These are phyloP conservation scores for Catharus bicknelli DNA, from an alignment of 2,113 vertebrate genomes.

Conservation along the genomic window DNA sequence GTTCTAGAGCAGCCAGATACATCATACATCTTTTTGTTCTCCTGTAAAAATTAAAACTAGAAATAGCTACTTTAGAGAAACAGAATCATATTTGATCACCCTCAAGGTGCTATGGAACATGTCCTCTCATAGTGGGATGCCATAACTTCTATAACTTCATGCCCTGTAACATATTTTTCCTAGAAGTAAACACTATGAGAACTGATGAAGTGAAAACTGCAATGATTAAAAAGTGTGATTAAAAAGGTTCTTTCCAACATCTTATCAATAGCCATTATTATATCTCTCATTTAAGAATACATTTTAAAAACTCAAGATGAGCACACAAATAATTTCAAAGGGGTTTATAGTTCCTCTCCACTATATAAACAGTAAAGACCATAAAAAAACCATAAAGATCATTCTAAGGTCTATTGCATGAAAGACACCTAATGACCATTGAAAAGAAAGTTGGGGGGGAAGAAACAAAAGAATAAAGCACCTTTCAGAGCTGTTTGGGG, in stretches of 20 bases:
- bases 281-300: background rate
- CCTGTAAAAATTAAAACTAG: background rate
- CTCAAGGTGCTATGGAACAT: background rate
- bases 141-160: background rate
- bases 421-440: background rate
- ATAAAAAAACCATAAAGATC: background rate
- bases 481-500: background rate
- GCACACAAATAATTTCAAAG: background rate
- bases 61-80: background rate
- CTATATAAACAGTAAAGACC: background rate
- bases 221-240: background rate
- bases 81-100: background rate
- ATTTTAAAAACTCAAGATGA: background rate
- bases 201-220: background rate
- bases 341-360: background rate
- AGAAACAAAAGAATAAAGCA: background rate
- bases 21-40: background rate
- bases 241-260: background rate
- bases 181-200: background rate
- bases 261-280: background rate
- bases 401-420: background rate
- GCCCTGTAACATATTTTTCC: background rate
- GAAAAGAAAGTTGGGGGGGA: background rate
- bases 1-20: background rate
- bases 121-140: background rate